Evolutionary conservation across 2,888 invertebrate genomes (phyloP).

Genomic region (Heliconius hortense): DNA sequence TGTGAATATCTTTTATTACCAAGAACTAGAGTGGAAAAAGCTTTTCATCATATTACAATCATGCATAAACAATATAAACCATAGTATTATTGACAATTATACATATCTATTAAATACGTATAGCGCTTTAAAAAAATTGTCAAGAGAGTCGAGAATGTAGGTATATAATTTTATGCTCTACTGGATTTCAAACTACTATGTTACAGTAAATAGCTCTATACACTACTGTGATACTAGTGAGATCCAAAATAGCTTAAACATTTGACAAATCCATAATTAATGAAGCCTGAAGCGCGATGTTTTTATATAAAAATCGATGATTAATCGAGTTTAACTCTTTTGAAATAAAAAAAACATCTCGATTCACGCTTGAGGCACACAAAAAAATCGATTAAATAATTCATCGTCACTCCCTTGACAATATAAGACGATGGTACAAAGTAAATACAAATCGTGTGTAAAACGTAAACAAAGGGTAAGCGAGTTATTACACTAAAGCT

Average conservation of each 20-base stretch:
- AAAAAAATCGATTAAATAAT: neutral
- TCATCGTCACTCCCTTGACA: constrained; percentile 38
- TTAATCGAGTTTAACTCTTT: neutral
- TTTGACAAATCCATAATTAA: neutral
- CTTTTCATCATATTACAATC: constrained; percentile 30
- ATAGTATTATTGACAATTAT: constrained; percentile 25
- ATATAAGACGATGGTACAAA: constrained; percentile 33
- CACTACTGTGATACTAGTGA: constrained; percentile 13
- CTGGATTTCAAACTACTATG: constrained; percentile 2
- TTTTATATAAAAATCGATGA: neutral
- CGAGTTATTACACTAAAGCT: constrained; percentile 73
- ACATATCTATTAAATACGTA: constrained; percentile 19
- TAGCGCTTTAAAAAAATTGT: constrained; percentile 29
- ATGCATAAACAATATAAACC: constrained; percentile 33
- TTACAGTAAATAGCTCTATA: constrained; percentile 5
- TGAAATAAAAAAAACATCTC: neutral
- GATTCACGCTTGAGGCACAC: constrained; percentile 5
- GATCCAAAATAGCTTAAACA: constrained; percentile 3
- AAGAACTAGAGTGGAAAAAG: constrained; percentile 31
- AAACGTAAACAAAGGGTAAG: constrained; percentile 75
- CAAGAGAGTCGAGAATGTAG: constrained; percentile 34
- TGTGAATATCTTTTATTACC: constrained; percentile 15
- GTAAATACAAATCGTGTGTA: constrained; percentile 51
- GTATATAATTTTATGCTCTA: neutral
- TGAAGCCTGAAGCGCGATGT: neutral